Evolutionary conservation across 2,113 vertebrate species (phyloP), one percentile per base, ranked within the genome.

Genomic region (Misgurnus anguillicaudatus): DNA sequence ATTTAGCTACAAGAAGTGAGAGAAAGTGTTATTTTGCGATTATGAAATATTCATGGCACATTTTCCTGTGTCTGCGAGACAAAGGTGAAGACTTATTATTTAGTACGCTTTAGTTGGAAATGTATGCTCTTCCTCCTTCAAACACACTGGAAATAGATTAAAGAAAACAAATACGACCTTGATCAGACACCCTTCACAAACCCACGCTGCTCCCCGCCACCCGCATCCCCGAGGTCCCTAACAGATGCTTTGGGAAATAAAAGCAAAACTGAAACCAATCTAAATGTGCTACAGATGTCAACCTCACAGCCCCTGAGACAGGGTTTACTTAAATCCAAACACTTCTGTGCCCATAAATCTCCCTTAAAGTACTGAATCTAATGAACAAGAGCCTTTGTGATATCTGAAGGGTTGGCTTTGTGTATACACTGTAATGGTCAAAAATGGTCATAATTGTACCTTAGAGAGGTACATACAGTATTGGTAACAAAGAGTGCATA

Each of bases 1-100:
- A 57, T 80, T 80, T 75, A 63, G 48, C 80, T 75, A 58, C 38
- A 61, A 66, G 58, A 82, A 62, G 53, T 42, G 19, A 82, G 61
- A 61, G 48, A 31, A 67, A 24, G 69, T 86, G 87, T 88, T 89
- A 87, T 89, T 87, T 87, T 78, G 80, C 69, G 66, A 69, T 36
- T 74, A 38, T 92, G 87, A 92, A 93, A 91, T 90, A 91, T 92
- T 89, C 83, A 91, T 89, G 80, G 6, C 82, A 81, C 75, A 1
- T 78, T 75, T 78, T 74, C 62, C 19, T 38, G 70, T 47, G 45
- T 81, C 76, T 80, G 80, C 74, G 74, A 83, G 80, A 79, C 83
- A 86, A 85, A 84, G 86, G 71, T 86, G 87, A 76, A 88, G 77
- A 58, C 88, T 83, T 82, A 81, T 79, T 45, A 57, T n/a, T 73